A percentile compares a stretch with the other conserved stretches of the same genome.
These are phyloP conservation scores for Lates calcarifer DNA, from an alignment of 2,113 vertebrate species.

Conservation along the genomic window DNA sequence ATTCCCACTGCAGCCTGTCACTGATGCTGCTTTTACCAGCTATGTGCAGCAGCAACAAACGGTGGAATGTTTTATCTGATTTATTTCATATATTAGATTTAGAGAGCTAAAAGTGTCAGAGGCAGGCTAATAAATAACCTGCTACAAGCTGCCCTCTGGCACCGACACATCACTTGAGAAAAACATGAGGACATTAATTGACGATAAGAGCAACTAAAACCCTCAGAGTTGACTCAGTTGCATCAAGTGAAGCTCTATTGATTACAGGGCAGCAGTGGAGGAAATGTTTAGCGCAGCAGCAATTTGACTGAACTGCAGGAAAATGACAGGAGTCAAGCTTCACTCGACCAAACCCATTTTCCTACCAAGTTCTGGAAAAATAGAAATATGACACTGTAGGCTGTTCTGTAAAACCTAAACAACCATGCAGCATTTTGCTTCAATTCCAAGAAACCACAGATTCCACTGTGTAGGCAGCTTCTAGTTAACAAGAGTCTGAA, in stretches of 20 bases:
- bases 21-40: slow-evolving; percentile 12
- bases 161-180: slow-evolving; percentile 23
- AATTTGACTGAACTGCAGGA: slow-evolving; percentile 20
- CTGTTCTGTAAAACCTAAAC: slow-evolving; percentile 28
- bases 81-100: slow-evolving; percentile 4
- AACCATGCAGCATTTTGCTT: background rate
- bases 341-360: slow-evolving; percentile 54
- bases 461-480: slow-evolving; percentile 40
- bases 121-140: slow-evolving; percentile 38
- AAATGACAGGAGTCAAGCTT: slow-evolving; percentile 59
- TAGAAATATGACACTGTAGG: slow-evolving; percentile 27
- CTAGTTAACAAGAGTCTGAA: slow-evolving; percentile 46
- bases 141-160: slow-evolving; percentile 41
- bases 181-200: slow-evolving; percentile 27
- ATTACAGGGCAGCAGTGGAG: slow-evolving; percentile 20
- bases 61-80: background rate
- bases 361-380: slow-evolving; percentile 41
- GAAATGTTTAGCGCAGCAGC: slow-evolving; percentile 16
- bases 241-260: slow-evolving; percentile 23
- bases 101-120: slow-evolving; percentile 10
- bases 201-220: slow-evolving; percentile 37
- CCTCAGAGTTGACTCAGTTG: slow-evolving; percentile 42
- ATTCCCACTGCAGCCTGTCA: slow-evolving; percentile 28
- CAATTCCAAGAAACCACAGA: slow-evolving; percentile 38
- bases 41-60: slow-evolving; percentile 31